Evolutionary conservation across 2,888 invertebrate genomes (phyloP).

Genomic region (Mesodorylaimus sp.): DNA sequence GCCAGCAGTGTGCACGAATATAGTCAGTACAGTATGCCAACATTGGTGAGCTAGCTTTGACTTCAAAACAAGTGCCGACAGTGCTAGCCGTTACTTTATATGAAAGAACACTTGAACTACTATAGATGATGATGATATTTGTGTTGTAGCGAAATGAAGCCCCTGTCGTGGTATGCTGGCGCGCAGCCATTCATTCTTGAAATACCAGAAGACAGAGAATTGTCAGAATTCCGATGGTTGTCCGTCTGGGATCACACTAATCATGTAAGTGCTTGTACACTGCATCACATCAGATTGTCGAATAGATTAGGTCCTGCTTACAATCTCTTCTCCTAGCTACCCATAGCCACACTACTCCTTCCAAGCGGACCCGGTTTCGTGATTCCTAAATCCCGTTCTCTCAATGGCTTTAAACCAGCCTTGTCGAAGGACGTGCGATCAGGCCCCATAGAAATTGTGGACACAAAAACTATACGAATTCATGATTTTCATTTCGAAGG

Average conservation of each 20-base stretch:
- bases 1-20: too few relatives aligned
- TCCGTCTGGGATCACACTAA: constrained; percentile 23
- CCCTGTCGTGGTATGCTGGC: constrained; percentile 24
- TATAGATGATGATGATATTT: too few relatives aligned
- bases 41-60: too few relatives aligned
- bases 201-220: constrained; percentile 17
- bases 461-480: constrained; percentile 26
- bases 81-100: too few relatives aligned
- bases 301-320: not conserved
- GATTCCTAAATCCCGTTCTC: constrained; percentile 17
- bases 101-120: too few relatives aligned
- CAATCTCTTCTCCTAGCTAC: constrained; percentile 14
- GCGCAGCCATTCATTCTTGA: constrained; percentile 24
- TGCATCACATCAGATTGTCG: not conserved
- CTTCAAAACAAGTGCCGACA: too few relatives aligned
- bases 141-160: constrained; percentile 5
- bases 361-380: constrained; percentile 22
- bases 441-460: constrained; percentile 17
- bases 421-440: constrained; percentile 5
- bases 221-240: constrained; percentile 23
- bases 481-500: constrained; percentile 20
- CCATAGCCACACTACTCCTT: constrained; percentile 20
- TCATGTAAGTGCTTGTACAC: constrained; percentile 14
- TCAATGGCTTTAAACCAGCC: constrained; percentile 20
- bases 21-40: too few relatives aligned